Percentiles rank a stretch among this genome's conserved stretches.
Conservation (phyloP, 2,888 invertebrate genomes). For the Mythimna vitellina region DNA sequence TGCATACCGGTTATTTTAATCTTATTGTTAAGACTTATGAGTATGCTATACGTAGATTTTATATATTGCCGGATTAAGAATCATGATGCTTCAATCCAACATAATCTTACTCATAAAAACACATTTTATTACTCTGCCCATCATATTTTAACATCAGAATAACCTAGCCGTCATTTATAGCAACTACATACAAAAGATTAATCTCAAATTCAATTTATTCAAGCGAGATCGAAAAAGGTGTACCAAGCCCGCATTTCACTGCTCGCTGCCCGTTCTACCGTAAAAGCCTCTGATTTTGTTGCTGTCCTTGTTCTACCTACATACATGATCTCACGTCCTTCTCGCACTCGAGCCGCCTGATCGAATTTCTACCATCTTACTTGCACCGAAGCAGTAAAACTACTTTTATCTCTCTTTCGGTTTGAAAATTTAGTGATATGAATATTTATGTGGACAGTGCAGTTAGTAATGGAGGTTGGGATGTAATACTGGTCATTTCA, state of each 20-base stretch:
- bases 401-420: slow-evolving; percentile 88
- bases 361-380: slow-evolving; percentile 90
- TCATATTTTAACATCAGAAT: slow-evolving; percentile 71
- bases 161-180: slow-evolving; percentile 78
- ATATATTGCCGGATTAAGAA: slow-evolving; percentile 46
- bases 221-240: slow-evolving; percentile 88
- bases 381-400: slow-evolving; percentile 87
- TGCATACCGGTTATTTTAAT: slow-evolving; percentile 38
- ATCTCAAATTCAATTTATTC: slow-evolving; percentile 90
- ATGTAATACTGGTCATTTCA: slow-evolving; percentile 83
- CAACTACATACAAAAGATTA: slow-evolving; percentile 86
- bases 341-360: slow-evolving; percentile 81
- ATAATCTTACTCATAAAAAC: slow-evolving; percentile 55
- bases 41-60: slow-evolving; percentile 27
- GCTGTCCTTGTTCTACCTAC: slow-evolving; percentile 76
- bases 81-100: slow-evolving; percentile 53
- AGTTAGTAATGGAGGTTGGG: slow-evolving; percentile 84
- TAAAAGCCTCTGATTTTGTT: slow-evolving; percentile 88
- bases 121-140: slow-evolving; percentile 65
- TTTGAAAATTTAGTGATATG: slow-evolving; percentile 86
- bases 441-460: slow-evolving; percentile 87
- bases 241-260: slow-evolving; percentile 88
- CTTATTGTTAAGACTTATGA: slow-evolving; percentile 37
- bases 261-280: slow-evolving; percentile 89
- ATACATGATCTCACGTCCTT: slow-evolving; percentile 69